Evolutionary conservation across 2,797 vertebrate genomes (phyloP).

Genomic region (Eulemur rubriventer): DNA sequence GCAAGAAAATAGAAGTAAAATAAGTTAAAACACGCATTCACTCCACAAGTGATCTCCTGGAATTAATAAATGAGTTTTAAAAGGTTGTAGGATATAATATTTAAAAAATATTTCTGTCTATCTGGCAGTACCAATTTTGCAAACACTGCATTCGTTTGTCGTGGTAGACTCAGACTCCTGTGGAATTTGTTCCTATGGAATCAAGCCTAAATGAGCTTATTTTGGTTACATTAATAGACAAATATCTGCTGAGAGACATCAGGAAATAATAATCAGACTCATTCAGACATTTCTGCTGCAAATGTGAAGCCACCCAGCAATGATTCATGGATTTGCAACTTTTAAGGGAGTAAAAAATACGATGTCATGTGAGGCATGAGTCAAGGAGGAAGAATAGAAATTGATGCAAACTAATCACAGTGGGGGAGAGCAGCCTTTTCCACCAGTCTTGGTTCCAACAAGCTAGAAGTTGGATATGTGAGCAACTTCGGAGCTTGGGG

Average conservation of each 20-base stretch:
- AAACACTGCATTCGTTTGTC: not conserved
- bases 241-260: not conserved
- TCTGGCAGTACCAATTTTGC: not conserved
- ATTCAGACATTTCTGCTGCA: slow-evolving; percentile 48
- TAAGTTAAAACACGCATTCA: too few species aligned
- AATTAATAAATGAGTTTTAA: too few species aligned
- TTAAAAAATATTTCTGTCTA: too few species aligned
- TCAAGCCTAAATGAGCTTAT: not conserved
- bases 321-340: not conserved
- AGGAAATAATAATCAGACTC: slow-evolving; percentile 50
- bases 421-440: not conserved
- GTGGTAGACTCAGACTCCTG: not conserved
- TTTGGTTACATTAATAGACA: not conserved
- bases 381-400: not conserved
- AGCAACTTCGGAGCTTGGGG: not conserved
- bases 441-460: not conserved
- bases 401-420: not conserved
- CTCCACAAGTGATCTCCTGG: too few species aligned
- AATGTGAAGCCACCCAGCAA: not conserved
- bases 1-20: too few species aligned
- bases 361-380: slow-evolving; percentile 27
- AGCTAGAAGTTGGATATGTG: not conserved
- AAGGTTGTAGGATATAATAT: too few species aligned
- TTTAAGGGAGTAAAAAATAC: slow-evolving; percentile 21
- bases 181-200: not conserved